Conservation (phyloP, 2,797 vertebrate species). For the Melanotaenia maccullochi region DNA sequence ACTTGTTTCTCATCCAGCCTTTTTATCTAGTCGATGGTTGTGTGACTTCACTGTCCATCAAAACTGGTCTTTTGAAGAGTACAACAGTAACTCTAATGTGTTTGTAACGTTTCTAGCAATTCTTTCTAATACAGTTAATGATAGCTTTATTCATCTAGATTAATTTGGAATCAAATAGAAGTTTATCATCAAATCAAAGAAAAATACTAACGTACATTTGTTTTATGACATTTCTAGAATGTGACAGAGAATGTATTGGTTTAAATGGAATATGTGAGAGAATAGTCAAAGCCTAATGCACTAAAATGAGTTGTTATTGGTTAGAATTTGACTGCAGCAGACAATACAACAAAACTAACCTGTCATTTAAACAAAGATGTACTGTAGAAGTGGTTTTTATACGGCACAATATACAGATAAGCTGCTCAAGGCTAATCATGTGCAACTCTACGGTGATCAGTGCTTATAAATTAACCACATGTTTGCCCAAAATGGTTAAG, state of each 20-base stretch:
- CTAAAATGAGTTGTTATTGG: not conserved
- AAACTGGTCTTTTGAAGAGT: conserved; percentile 35
- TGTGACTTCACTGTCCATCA: conserved; percentile 46
- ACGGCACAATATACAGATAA: not conserved
- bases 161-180: not conserved
- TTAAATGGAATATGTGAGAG: not conserved
- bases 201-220: not conserved
- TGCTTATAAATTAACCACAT: not conserved
- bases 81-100: conserved; percentile 22
- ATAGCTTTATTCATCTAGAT: not conserved
- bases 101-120: not conserved
- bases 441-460: not conserved
- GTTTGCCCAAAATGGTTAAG: not conserved
- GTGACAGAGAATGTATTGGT: not conserved
- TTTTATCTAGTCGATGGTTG: conserved; percentile 26
- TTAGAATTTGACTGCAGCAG: conserved; percentile 1
- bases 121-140: not conserved
- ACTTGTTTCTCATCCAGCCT: conserved; percentile 18
- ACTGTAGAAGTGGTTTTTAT: not conserved
- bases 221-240: not conserved
- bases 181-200: conserved; percentile 2
- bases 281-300: not conserved
- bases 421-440: conserved; percentile 11
- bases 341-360: not conserved
- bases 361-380: not conserved